Conservation (phyloP, 1,140 invertebrate genomes). For the Leptopilina clavipes region DNA sequence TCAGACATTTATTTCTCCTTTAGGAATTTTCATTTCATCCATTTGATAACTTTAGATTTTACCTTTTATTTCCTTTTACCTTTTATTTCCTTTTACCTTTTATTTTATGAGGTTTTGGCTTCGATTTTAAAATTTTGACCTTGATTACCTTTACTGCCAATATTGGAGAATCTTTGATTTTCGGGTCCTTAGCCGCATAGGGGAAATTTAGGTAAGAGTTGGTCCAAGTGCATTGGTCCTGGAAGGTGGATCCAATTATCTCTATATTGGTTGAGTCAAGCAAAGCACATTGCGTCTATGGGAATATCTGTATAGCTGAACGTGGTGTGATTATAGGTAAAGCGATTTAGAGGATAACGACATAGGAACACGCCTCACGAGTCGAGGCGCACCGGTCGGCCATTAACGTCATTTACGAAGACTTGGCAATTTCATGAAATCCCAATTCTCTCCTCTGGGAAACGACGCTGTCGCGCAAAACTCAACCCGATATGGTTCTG, state of each 20-base stretch:
- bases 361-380: conserved; percentile 31
- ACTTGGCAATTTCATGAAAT: conserved; percentile 28
- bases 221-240: conserved; percentile 32
- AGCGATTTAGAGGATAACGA: conserved; percentile 34
- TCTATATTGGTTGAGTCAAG: conserved; percentile 30
- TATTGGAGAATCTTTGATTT: conserved; percentile 13
- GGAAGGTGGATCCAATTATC: conserved; percentile 23
- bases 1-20: not conserved
- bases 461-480: conserved; percentile 11
- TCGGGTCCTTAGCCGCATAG: not conserved
- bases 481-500: not conserved
- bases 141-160: too few relatives aligned
- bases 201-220: conserved; percentile 6
- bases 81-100: too few relatives aligned
- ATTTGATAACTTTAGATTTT: too few relatives aligned
- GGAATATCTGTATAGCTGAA: conserved; percentile 34
- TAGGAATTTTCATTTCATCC: too few relatives aligned
- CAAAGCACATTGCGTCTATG: conserved; percentile 24
- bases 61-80: too few relatives aligned
- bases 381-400: conserved; percentile 28
- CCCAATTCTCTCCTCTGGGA: conserved; percentile 26
- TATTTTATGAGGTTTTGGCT: too few relatives aligned
- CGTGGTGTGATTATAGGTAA: conserved; percentile 32
- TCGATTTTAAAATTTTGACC: too few relatives aligned
- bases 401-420: conserved; percentile 33